Conservation (phyloP, 2,113 vertebrate species). For the Cichladusa arquata region DNA sequence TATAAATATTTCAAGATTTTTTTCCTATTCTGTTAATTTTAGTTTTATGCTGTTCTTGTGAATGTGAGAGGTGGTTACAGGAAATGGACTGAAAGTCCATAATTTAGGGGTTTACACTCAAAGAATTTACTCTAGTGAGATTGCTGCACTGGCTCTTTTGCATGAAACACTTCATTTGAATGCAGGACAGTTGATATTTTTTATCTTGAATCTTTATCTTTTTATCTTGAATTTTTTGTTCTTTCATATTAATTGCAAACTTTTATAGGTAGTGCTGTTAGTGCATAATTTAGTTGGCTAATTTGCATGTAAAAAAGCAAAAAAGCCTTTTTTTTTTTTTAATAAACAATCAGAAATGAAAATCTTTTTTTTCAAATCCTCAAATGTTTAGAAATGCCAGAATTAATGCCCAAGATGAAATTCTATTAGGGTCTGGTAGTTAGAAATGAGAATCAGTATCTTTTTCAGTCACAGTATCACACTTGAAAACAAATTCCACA, state of each 20-base stretch:
- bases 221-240: neutral
- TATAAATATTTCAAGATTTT: neutral
- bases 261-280: neutral
- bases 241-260: neutral
- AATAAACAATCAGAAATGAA: neutral
- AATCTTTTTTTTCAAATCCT: neutral
- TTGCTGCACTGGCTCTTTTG: neutral
- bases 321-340: too few relatives aligned
- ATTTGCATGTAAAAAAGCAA: neutral
- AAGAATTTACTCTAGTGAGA: neutral
- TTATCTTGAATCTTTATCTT: neutral
- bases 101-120: neutral
- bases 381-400: neutral
- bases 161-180: neutral
- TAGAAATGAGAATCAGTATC: neutral
- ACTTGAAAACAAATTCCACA: neutral
- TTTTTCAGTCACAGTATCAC: neutral
- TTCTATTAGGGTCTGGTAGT: neutral
- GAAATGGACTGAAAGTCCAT: neutral
- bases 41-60: neutral
- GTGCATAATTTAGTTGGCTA: neutral
- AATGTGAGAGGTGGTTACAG: neutral
- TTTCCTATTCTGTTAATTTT: neutral
- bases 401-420: neutral
- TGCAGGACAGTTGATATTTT: neutral